phyloP scores from a whole-genome alignment of 2,113 vertebrate species.

The Elgaria multicarinata region DNA sequence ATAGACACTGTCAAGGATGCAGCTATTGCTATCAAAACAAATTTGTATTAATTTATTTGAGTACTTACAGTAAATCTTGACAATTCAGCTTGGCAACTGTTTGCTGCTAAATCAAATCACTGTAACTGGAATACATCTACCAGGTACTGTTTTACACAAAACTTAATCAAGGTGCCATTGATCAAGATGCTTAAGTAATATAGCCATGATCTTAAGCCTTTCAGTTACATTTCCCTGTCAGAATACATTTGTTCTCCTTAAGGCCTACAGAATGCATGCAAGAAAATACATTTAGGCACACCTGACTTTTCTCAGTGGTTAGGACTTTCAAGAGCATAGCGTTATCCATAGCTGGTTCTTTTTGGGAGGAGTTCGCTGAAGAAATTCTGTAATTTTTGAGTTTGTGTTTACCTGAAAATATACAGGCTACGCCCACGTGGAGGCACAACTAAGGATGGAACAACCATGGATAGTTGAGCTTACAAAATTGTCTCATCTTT shows the following conservation, averaged over 20 bases:
- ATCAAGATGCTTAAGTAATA: constrained; percentile 18
- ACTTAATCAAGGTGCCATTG: constrained; percentile 9
- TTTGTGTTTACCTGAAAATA: too few relatives aligned
- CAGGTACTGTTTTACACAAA: constrained; percentile 11
- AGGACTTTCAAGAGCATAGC: neutral
- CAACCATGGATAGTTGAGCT: too few relatives aligned
- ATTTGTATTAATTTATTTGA: constrained; percentile 60
- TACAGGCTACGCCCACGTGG: too few relatives aligned
- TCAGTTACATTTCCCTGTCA: neutral
- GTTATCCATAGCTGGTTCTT: too few relatives aligned
- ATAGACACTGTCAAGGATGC: constrained; percentile 33
- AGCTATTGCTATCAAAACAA: constrained; percentile 41
- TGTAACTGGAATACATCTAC: constrained; percentile 30
- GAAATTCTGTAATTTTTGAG: too few relatives aligned
- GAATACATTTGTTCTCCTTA: neutral
- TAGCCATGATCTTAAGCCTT: constrained; percentile 10
- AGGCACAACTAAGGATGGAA: too few relatives aligned
- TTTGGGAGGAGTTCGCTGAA: too few relatives aligned
- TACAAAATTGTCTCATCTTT: too few relatives aligned
- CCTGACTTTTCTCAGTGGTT: neutral
- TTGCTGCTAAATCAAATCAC: constrained; percentile 42
- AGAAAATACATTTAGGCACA: neutral
- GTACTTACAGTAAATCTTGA: constrained; percentile 47
- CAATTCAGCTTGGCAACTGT: constrained; percentile 18
- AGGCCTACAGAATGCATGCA: neutral